These are phyloP conservation scores for Chaetophractus vellerosus DNA, from an alignment of 2,797 vertebrate species.

Conservation along the genomic window DNA sequence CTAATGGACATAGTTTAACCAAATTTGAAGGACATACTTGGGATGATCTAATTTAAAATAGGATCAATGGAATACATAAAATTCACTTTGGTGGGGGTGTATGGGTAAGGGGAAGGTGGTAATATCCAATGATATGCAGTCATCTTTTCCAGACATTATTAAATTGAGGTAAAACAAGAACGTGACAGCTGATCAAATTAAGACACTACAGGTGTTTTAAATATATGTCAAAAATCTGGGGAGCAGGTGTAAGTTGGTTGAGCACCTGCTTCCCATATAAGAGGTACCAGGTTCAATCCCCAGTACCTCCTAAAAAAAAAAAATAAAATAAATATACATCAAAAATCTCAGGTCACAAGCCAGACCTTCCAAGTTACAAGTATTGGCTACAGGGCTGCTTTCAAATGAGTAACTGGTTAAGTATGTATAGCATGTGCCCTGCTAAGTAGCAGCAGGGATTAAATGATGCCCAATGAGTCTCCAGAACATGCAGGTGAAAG, in stretches of 20 bases:
- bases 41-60: conserved; percentile 7
- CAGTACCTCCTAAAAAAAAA: too few species aligned
- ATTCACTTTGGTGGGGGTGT: background rate
- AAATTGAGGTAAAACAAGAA: background rate
- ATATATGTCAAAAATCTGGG: background rate
- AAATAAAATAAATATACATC: background rate
- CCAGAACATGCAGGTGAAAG: background rate
- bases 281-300: too few species aligned
- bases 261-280: too few species aligned
- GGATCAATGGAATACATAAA: background rate
- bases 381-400: background rate
- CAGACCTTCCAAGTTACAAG: conserved; percentile 40
- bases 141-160: conserved; percentile 22
- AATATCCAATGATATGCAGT: background rate
- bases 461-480: background rate
- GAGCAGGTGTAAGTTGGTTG: too few species aligned
- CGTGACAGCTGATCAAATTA: background rate
- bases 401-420: background rate
- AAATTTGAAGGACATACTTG: conserved; percentile 22
- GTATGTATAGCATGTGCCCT: background rate
- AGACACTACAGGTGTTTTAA: background rate
- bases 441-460: background rate
- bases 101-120: background rate
- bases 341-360: background rate
- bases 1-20: background rate